Conservation (phyloP, 1,140 invertebrate species). For the Chionoecetes opilio region DNA sequence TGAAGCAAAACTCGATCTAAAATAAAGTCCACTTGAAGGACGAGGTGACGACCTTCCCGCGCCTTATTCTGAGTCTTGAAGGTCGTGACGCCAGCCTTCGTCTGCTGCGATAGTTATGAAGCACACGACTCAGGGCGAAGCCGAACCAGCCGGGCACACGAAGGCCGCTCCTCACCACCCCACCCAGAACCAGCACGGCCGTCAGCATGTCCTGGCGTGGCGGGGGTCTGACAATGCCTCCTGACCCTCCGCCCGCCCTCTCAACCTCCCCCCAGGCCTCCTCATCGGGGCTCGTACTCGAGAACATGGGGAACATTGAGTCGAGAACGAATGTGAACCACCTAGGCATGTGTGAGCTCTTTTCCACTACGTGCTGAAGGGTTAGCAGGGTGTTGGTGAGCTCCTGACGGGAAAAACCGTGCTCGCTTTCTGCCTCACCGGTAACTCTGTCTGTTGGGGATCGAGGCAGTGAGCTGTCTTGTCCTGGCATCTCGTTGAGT, state of each 20-base stretch:
- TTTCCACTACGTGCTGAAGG: slow-evolving; percentile 33
- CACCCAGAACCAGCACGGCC: background rate
- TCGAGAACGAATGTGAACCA: slow-evolving; percentile 55
- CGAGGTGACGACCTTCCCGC: no score
- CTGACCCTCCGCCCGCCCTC: no score
- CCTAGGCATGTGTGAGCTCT: slow-evolving; percentile 15
- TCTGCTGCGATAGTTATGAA: background rate
- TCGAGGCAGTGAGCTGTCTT: background rate
- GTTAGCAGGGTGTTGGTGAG: background rate
- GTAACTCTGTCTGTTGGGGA: background rate
- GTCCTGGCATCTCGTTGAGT: background rate
- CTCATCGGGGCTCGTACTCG: background rate
- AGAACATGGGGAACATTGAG: background rate
- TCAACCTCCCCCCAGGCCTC: no score
- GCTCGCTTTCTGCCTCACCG: background rate
- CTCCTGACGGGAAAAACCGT: background rate
- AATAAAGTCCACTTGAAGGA: background rate
- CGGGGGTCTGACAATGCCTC: background rate
- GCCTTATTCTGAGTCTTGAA: background rate
- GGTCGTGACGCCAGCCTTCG: background rate
- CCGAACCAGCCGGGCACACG: slow-evolving; percentile 35
- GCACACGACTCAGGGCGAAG: slow-evolving; percentile 40
- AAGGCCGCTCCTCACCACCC: background rate
- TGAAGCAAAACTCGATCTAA: background rate
- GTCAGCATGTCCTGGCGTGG: background rate